Conservation (phyloP, 2,888 invertebrate species). For the Noctua pronuba region DNA sequence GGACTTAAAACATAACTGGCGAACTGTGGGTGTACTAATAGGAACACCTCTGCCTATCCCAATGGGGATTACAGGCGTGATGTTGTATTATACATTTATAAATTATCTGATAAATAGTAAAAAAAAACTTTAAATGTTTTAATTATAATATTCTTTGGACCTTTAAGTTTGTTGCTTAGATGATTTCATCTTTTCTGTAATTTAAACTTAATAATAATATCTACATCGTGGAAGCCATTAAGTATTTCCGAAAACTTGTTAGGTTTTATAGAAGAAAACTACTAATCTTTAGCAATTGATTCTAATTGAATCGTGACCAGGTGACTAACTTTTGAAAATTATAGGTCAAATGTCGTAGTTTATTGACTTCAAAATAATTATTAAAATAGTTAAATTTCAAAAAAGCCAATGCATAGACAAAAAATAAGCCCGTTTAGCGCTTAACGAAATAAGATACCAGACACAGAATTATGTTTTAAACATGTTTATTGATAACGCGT, state of each 20-base stretch:
- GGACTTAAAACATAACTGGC: too few species aligned
- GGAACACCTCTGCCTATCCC: too few species aligned
- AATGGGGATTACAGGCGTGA: too few species aligned
- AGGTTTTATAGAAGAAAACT: neutral
- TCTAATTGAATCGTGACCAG: constrained; percentile 18
- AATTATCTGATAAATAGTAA: neutral
- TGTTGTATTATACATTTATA: too few species aligned
- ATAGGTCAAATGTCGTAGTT: neutral
- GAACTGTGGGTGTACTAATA: too few species aligned
- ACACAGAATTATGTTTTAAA: neutral
- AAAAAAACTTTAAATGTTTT: neutral
- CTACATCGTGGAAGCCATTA: neutral
- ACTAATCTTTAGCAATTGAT: neutral
- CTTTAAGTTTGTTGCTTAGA: neutral
- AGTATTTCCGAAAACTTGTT: neutral
- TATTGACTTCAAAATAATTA: neutral
- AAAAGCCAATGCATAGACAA: neutral
- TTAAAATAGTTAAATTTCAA: neutral
- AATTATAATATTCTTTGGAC: neutral
- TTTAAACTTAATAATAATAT: neutral
- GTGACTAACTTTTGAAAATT: neutral
- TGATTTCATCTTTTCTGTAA: neutral
- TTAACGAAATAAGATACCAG: neutral
- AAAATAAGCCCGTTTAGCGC: neutral
- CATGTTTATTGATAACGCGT: neutral